Conservation (phyloP, 2,888 invertebrate genomes). For the Malthinus flaveolus region DNA sequence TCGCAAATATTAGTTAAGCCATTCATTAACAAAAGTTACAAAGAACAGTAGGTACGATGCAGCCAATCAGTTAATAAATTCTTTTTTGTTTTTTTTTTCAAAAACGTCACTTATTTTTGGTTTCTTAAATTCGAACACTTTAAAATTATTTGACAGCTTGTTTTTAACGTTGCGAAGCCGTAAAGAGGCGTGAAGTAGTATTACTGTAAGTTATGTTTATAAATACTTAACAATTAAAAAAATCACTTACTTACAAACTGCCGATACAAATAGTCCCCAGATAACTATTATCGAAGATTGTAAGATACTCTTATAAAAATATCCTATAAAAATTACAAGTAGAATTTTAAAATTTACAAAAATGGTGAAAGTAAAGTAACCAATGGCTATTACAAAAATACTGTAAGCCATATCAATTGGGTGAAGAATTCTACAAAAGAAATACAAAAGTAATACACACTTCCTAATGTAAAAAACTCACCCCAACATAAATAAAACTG, state of each 20-base stretch:
- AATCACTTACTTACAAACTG: conserved; percentile 57
- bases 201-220: no score
- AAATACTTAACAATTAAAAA: no score
- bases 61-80: no score
- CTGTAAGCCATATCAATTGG: conserved; percentile 70
- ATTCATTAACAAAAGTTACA: no score
- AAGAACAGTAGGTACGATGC: no score
- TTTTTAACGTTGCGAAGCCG: conserved; percentile 77
- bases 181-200: conserved; percentile 77
- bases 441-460: conserved; percentile 37
- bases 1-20: no score
- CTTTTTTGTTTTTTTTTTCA: conserved; percentile 54
- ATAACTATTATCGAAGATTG: conserved; percentile 70
- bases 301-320: conserved; percentile 66
- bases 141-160: conserved; percentile 74
- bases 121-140: conserved; percentile 68
- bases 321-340: conserved; percentile 61
- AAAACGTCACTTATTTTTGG: conserved; percentile 81
- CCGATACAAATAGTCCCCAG: conserved; percentile 66
- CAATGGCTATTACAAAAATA: conserved; percentile 59
- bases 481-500: conserved; percentile 68
- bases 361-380: conserved; percentile 63
- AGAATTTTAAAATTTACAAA: conserved; percentile 67
- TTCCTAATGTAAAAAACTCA: conserved; percentile 58
- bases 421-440: conserved; percentile 59